Percentiles rank a stretch among this genome's conserved stretches.
Conservation (phyloP, 2,113 vertebrate genomes). For the Chaenocephalus aceratus region DNA sequence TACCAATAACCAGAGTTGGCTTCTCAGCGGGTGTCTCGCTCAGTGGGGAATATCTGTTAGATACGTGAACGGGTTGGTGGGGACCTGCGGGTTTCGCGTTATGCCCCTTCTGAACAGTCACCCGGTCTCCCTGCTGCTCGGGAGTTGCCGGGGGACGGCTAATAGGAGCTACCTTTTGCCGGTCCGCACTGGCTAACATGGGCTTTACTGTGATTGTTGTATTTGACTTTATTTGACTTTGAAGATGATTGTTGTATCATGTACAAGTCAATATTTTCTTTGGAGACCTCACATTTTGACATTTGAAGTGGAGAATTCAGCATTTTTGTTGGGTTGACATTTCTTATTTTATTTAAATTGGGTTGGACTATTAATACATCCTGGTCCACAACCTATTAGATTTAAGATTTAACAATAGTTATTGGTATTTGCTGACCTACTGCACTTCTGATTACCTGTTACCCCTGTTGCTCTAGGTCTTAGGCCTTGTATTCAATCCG, state of each 20-base stretch:
- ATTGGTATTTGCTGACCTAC: conserved; percentile 3
- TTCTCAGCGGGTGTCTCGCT: too few relatives aligned
- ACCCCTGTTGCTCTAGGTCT: neutral
- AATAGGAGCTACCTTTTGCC: too few relatives aligned
- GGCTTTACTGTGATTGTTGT: too few relatives aligned
- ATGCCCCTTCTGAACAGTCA: too few relatives aligned
- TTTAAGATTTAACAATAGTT: neutral
- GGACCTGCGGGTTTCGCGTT: too few relatives aligned
- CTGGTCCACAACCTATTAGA: neutral
- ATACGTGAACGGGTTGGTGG: too few relatives aligned
- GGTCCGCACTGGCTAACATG: too few relatives aligned
- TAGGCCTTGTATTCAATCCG: conserved; percentile 38
- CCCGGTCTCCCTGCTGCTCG: too few relatives aligned
- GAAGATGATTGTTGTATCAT: neutral
- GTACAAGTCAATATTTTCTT: neutral
- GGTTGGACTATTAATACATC: neutral
- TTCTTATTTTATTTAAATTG: neutral
- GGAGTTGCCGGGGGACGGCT: too few relatives aligned
- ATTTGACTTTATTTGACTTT: too few relatives aligned
- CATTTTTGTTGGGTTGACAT: neutral
- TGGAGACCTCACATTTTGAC: neutral
- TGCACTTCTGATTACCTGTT: conserved; percentile 19
- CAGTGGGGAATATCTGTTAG: too few relatives aligned
- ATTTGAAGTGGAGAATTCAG: neutral
- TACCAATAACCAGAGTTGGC: too few relatives aligned